Conservation (phyloP, 2,888 invertebrate species). For the Coelopa pilipes region DNA sequence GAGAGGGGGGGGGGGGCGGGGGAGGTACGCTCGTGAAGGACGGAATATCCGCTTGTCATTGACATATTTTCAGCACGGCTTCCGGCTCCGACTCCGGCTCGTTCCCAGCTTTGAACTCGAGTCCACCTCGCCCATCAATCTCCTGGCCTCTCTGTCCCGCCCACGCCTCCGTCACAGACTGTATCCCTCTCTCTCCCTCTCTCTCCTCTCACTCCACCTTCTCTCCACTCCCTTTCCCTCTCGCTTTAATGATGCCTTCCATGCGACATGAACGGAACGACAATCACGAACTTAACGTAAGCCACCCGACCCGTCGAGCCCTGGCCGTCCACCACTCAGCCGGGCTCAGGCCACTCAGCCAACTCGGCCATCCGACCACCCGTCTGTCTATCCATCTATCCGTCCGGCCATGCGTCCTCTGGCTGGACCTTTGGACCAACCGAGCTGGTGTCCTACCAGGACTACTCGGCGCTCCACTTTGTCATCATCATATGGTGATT, state of each 20-base stretch:
- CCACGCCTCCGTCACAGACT: not conserved
- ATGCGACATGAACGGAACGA: slow-evolving; percentile 22
- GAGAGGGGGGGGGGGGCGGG: not conserved
- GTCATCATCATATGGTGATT: slow-evolving; percentile 37
- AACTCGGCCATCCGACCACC: not conserved
- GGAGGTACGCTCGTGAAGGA: not conserved
- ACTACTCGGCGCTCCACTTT: slow-evolving; percentile 15
- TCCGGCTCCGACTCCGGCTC: slow-evolving; percentile 13
- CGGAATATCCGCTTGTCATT: slow-evolving; percentile 1
- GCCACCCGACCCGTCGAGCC: not conserved
- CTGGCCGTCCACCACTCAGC: not conserved
- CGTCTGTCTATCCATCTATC: slow-evolving; percentile 4
- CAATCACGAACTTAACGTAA: slow-evolving; percentile 21
- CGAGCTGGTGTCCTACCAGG: not conserved
- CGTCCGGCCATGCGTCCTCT: not conserved
- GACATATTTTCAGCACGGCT: slow-evolving; percentile 17
- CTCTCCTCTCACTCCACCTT: too few relatives aligned
- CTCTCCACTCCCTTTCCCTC: too few relatives aligned
- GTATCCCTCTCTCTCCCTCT: not conserved
- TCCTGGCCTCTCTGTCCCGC: not conserved
- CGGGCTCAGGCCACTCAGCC: not conserved
- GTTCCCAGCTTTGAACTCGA: not conserved
- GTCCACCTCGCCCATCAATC: not conserved
- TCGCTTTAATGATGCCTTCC: not conserved
- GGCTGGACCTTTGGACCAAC: not conserved